phyloP scores from a whole-genome alignment of 92 coral and sea anemone species.

The Isaurus tuberculatus region DNA sequence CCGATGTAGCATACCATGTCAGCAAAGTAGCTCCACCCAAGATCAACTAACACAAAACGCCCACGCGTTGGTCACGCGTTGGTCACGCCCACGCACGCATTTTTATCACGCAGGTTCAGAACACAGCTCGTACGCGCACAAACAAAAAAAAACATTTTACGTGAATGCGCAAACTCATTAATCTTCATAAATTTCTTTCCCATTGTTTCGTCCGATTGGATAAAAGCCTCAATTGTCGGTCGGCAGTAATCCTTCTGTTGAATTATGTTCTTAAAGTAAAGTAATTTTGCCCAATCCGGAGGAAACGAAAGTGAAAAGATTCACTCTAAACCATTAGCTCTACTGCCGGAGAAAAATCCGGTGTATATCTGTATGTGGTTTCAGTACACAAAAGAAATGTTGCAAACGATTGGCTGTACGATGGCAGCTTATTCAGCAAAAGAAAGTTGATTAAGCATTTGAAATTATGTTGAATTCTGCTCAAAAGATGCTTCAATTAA shows the following conservation, averaged over 20 bases:
- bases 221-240: slow-evolving; percentile 2
- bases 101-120: not conserved
- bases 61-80: not conserved
- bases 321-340: slow-evolving; percentile 15
- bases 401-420: not conserved
- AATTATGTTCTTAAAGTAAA: slow-evolving; percentile 6
- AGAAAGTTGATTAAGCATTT: slow-evolving; percentile 34
- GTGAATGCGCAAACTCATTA: not conserved
- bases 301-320: not conserved
- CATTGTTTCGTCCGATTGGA: not conserved
- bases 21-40: not conserved
- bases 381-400: not conserved
- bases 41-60: not conserved
- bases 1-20: not conserved
- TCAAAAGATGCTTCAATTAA: slow-evolving; percentile 35
- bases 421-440: not conserved
- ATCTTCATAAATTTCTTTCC: not conserved
- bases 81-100: not conserved
- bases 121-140: not conserved
- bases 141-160: not conserved
- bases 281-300: slow-evolving; percentile 8
- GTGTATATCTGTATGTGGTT: not conserved
- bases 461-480: slow-evolving; percentile 1
- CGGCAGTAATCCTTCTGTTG: not conserved
- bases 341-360: not conserved